These are phyloP conservation scores for Wiebesia pumilae DNA, from an alignment of 1,140 invertebrate genomes.

Conservation along the genomic window DNA sequence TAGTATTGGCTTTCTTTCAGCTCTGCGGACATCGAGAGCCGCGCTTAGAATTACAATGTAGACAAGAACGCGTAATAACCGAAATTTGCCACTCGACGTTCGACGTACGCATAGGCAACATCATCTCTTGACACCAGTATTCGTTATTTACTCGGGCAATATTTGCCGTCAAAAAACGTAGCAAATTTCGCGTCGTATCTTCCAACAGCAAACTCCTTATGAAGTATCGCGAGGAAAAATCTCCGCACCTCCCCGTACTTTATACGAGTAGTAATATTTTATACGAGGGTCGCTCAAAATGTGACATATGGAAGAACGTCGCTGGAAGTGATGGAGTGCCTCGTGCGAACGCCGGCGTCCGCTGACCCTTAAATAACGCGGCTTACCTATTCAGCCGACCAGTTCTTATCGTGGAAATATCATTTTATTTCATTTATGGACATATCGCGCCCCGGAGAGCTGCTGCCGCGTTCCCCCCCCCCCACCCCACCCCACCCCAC, in stretches of 20 bases:
- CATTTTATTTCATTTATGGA: conserved; percentile 76
- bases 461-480: background rate
- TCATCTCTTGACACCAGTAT: background rate
- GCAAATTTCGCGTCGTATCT: no score
- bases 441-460: conserved; percentile 61
- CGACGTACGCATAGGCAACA: no score
- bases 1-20: background rate
- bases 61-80: background rate
- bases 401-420: conserved; percentile 73
- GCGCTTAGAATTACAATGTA: background rate
- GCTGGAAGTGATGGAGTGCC: conserved; percentile 12
- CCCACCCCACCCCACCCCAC: no score
- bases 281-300: conserved; percentile 49
- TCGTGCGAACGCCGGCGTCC: conserved; percentile 53
- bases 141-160: conserved; percentile 29
- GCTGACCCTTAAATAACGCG: conserved; percentile 70
- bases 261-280: background rate
- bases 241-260: background rate
- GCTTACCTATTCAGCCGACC: conserved; percentile 60
- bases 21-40: no score
- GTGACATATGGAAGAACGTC: conserved; percentile 65
- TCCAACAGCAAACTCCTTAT: background rate
- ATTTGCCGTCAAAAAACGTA: conserved; percentile 12
- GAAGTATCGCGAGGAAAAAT: background rate
- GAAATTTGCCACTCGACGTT: background rate